Evolutionary conservation across 2,797 vertebrate species (phyloP).

Genomic region (Heterohyrax brucei): DNA sequence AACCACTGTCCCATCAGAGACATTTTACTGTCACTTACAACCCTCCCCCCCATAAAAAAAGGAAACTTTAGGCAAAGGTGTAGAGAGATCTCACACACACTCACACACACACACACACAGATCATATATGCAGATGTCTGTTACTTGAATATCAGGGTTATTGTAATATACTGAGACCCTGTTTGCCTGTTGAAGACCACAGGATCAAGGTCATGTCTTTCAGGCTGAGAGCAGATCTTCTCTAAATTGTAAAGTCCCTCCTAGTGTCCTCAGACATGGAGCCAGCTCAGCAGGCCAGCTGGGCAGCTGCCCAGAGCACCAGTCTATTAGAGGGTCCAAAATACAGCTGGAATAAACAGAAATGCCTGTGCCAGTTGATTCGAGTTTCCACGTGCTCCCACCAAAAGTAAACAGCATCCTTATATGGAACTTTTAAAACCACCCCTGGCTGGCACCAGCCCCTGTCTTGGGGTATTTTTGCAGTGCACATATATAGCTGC

Average conservation of each 20-base stretch:
- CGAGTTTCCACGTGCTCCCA: constrained; percentile 83
- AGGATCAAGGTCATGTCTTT: constrained; percentile 6
- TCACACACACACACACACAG: too few relatives aligned
- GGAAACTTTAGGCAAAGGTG: constrained; percentile 6
- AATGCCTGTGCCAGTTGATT: constrained; percentile 77
- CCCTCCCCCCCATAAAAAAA: neutral
- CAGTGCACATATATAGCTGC: constrained; percentile 62
- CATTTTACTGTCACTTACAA: constrained; percentile 36
- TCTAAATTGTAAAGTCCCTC: constrained; percentile 49
- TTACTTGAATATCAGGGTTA: neutral
- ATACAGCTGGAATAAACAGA: constrained; percentile 85
- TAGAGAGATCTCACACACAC: neutral
- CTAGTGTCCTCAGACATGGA: constrained; percentile 61
- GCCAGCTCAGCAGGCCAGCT: constrained; percentile 48
- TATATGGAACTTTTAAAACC: constrained; percentile 80
- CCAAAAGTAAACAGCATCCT: constrained; percentile 84
- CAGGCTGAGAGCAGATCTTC: neutral
- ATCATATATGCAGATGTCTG: neutral
- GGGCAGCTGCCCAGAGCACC: constrained; percentile 55
- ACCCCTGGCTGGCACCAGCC: constrained; percentile 65
- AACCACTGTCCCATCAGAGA: neutral
- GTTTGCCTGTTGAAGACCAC: neutral
- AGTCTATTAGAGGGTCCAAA: constrained; percentile 80
- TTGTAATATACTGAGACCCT: neutral
- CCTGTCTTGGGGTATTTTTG: constrained; percentile 74